Conservation (phyloP, 1,140 invertebrate species). For the Spodoptera frugiperda region DNA sequence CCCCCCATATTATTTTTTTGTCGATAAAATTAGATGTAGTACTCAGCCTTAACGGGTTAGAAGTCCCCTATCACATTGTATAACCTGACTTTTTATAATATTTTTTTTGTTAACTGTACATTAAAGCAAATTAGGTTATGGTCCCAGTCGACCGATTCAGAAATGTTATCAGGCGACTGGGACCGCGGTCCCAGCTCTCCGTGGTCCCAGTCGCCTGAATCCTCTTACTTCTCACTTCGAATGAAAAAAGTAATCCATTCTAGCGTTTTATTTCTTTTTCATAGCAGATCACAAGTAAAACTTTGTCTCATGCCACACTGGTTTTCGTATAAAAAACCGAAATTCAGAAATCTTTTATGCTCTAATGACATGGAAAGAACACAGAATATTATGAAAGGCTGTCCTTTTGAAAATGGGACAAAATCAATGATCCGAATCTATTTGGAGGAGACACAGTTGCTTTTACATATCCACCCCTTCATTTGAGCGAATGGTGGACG, state of each 20-base stretch:
- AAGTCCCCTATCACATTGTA: too few species aligned
- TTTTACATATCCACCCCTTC: slow-evolving; percentile 28
- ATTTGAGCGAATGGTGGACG: background rate
- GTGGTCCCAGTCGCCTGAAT: too few species aligned
- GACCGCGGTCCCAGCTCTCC: too few species aligned
- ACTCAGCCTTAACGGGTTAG: too few species aligned
- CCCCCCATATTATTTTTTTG: too few species aligned
- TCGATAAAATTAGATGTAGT: too few species aligned
- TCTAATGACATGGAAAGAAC: slow-evolving; percentile 22
- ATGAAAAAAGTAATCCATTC: background rate
- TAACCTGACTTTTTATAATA: too few species aligned
- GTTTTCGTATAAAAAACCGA: slow-evolving; percentile 12
- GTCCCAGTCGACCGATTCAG: too few species aligned
- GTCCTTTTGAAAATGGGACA: slow-evolving; percentile 24
- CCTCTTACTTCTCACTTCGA: slow-evolving; percentile 9
- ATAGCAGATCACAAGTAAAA: background rate
- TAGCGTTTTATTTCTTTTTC: background rate
- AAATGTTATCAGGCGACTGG: too few species aligned
- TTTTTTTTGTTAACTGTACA: too few species aligned
- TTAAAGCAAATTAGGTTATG: too few species aligned
- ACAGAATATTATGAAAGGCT: slow-evolving; percentile 21
- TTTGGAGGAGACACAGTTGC: background rate
- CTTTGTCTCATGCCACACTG: background rate
- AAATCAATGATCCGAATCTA: slow-evolving; percentile 33
- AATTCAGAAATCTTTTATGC: slow-evolving; percentile 7